Evolutionary conservation across 2,113 vertebrate genomes (phyloP), one percentile per base, ranked within the genome.

Genomic region (Otolemur garnettii): DNA sequence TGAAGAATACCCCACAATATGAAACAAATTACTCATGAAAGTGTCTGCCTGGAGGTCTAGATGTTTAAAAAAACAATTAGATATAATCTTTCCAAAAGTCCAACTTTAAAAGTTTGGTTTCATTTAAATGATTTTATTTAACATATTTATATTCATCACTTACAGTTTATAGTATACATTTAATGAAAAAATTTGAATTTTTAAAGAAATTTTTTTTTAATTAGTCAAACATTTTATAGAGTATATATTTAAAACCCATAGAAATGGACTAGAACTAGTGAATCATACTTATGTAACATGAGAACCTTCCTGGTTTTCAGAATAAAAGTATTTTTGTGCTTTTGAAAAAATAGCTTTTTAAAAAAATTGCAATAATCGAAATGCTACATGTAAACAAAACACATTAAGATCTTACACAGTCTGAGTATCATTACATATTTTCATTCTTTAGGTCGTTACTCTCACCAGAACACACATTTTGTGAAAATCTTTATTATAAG

Each of bases 321-420:
- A 50, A 50, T 50, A 8, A 8, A 50, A 50, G 45, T 50, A 50
- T 50, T 50, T 50, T 10, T 50, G 45, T 50, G 45, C 45, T 50
- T 9, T 50, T 50, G 24, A 75, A 75, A 55, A 53, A 62, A 45
- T 38, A 26, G n/a, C 18, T 69, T 95, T 78, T 77, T 26, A 69
- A 85, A 91, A 64, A 64, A 55, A 50, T 84, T 33, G 75, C 81
- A 88, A 71, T 85, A 85, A 91, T 64, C 35, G 22, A 75, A 87
- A 59, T 11, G 24, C 87, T 68, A 15, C 30, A 75, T 85, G 55
- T 81, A 84, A 87, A 75, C 59, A 85, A 87, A 85, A 74, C 84
- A 24, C 14, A 57, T 35, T 60, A 55, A 59, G 10, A 84, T n/a
- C 59, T 71, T 84, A 33, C 88, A 81, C 57, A 83, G 77, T 75